Evolutionary conservation across 2,888 invertebrate genomes (phyloP), one percentile per base, ranked within the genome.

Genomic region (Clepsis dumicolana): DNA sequence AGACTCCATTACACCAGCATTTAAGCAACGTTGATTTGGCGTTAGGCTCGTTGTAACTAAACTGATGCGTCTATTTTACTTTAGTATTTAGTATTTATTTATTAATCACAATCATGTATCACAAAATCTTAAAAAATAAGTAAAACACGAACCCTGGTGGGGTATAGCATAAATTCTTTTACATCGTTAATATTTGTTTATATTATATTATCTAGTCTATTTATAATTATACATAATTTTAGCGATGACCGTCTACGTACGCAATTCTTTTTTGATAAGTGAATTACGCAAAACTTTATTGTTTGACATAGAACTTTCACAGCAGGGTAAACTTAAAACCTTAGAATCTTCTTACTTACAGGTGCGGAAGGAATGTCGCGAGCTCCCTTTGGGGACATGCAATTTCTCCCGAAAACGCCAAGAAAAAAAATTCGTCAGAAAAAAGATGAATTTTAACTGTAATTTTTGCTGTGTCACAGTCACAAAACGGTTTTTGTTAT

Each of bases 21-120:
- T 67, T 67, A 63, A 38, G 32, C 53, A 52, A 21, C 25, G n/a
- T 29, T 38, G 32, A 18, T 35, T 48, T 48, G 25, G 21, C 14
- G n/a, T 48, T 48, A 35, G 44, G 60, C 53, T 5, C 32, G 8
- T 35, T 66, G 44, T 61, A 35, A 61, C 53, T 53, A 24, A n/a
- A n/a, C 18, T 18, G 16, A 16, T 44, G 16, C 18, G 44, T 18
- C 16, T 44, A 44, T 16, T 18, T 44, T 8, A 18, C 1, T 18
- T 44, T 18, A 16, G 2, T 4, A 8, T n/a, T 29, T 29, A 29
- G 7, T 7, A 7, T 3, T 29, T 3, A 29, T 29, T n/a, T n/a
- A n/a, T n/a, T n/a, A n/a, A n/a, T n/a, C n/a, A n/a, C 35, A 35
- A 35, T 1, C 29, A 4, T 8, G 8, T 29, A 1, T 29, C 29